Base-by-base conservation (phyloP, 1,140 invertebrate species). In the Fopius arisanus region DNA sequence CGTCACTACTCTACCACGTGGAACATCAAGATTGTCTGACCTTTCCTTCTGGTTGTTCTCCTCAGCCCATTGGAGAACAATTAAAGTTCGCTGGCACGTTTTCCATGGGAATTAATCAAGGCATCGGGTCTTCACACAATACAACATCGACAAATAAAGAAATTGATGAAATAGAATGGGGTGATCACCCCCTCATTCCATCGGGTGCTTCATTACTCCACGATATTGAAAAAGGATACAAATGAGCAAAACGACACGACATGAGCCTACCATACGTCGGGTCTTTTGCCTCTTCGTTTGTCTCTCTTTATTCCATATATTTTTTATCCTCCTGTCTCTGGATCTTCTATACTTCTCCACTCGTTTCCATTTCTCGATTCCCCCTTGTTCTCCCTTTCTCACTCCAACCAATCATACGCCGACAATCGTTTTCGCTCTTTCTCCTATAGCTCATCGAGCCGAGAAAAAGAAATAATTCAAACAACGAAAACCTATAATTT, bases 401-500 rank as follows among this genome's bases (percentile, higher is more conserved):
- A 28, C 73, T 72, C 70, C 21, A 67, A 70, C 70, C 72, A 75
- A 65, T 74, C 69, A 66, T 71, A 9, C 29, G 69, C 75, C 77
- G 72, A 66, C 26, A 65, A 16, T 41, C 70, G 21, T 28, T 3
- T 28, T 33, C 70, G 37, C 67, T 67, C 70, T 23, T 51, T 62
- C 69, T 43, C 72, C 19, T 33, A 67, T 67, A 43, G 66, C 67
- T 67, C 65, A 67, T 71, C 54, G 63, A 72, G 67, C 19, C 29
- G 62, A 65, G 67, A 79, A 63, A 74, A 77, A 75, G 79, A 80
- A 82, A 83, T 83, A 83, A 84, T 81, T 84, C 82, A 83, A 83
- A 84, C 76, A 72, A 79, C 81, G 79, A 83, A 83, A 82, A 82
- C 82, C 82, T 83, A 84, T 83, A 83, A 84, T 83, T 84, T 84